Conservation (phyloP, 2,113 vertebrate species). For the Willisornis vidua region DNA sequence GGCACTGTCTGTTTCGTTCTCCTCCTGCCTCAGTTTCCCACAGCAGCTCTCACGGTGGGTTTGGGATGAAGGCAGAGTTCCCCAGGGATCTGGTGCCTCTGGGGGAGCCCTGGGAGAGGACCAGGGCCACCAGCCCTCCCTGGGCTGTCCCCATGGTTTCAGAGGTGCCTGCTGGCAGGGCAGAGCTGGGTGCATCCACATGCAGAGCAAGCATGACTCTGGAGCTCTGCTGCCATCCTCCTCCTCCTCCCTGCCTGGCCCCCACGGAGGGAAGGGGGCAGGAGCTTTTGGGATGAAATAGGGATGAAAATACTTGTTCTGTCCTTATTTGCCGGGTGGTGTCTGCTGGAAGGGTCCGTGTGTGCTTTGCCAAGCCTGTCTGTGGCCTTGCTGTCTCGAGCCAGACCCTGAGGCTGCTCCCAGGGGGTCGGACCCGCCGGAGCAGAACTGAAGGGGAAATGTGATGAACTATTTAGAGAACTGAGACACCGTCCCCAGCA, state of each 20-base stretch:
- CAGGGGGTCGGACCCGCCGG: fast-evolving
- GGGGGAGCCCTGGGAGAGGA: no score
- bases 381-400: fast-evolving
- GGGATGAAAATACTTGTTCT: fast-evolving
- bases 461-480: not conserved
- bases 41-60: not conserved
- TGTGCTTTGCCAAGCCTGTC: not conserved
- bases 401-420: not conserved
- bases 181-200: not conserved
- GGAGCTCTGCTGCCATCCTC: not conserved
- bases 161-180: not conserved
- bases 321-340: not conserved
- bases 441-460: not conserved
- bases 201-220: fast-evolving
- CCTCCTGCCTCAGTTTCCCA: not conserved
- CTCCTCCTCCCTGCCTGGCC: not conserved
- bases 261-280: fast-evolving
- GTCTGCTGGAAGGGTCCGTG: not conserved
- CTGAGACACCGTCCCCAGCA: fast-evolving
- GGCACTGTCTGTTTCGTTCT: no score
- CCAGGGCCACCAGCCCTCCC: not conserved
- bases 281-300: not conserved
- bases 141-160: not conserved
- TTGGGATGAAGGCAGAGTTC: not conserved
- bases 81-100: fast-evolving